Percentiles rank a stretch among this genome's conserved stretches.
phyloP scores from a whole-genome alignment of 2,113 vertebrate genomes.

The Vidua chalybeata region DNA sequence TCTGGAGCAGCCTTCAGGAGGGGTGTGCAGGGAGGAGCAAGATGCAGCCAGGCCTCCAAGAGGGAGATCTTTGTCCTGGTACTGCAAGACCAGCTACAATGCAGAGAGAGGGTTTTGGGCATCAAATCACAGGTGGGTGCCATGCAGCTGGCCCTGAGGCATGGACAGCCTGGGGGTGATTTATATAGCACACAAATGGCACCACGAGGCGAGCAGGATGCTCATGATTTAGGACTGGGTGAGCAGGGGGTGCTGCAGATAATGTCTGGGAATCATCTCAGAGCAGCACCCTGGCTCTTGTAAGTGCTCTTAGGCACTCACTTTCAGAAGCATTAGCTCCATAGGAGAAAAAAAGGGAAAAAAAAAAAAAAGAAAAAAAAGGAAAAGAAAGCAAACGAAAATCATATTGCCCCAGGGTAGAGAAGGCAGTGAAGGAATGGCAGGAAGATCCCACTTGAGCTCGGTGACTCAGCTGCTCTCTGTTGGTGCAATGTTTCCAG shows the following conservation, averaged over 20 bases:
- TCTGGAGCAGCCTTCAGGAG: neutral
- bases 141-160: neutral
- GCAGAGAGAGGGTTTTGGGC: neutral
- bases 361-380: neutral
- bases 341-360: neutral
- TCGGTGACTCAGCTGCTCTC: slow-evolving; percentile 62
- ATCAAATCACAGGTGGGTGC: neutral
- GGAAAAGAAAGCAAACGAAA: neutral
- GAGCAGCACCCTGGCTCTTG: neutral
- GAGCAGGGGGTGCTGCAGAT: neutral
- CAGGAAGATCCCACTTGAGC: slow-evolving; percentile 10
- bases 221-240: neutral
- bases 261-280: neutral
- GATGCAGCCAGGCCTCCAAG: neutral
- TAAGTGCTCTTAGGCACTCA: slow-evolving; percentile 5
- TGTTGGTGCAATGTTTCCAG: slow-evolving; percentile 14
- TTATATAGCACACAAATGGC: neutral
- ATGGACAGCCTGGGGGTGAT: neutral
- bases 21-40: neutral
- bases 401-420: slow-evolving; percentile 30
- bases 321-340: slow-evolving; percentile 18
- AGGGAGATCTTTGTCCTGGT: neutral
- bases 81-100: neutral
- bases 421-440: slow-evolving; percentile 11
- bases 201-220: neutral